phyloP scores from a whole-genome alignment of 2,888 invertebrate genomes.

The Papilio demoleus region DNA sequence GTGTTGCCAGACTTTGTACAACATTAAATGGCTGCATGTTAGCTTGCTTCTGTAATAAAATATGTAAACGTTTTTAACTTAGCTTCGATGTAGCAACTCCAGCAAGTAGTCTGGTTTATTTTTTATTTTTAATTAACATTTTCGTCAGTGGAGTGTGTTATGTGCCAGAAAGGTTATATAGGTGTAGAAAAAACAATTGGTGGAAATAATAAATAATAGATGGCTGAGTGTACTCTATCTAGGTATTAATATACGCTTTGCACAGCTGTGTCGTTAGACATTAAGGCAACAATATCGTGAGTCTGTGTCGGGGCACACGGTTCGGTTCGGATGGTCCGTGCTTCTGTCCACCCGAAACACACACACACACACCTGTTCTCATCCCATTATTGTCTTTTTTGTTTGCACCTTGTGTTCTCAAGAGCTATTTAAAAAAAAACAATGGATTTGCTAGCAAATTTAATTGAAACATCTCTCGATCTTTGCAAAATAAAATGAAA shows the following conservation, averaged over 20 bases:
- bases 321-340: conserved; percentile 71
- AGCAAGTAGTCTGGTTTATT: conserved; percentile 33
- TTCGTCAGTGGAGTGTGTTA: conserved; percentile 26
- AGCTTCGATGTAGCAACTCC: conserved; percentile 37
- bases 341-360: conserved; percentile 77
- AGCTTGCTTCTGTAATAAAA: conserved; percentile 41
- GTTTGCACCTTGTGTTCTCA: conserved; percentile 60
- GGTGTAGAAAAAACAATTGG: conserved; percentile 30
- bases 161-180: background rate
- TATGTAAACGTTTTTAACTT: conserved; percentile 30
- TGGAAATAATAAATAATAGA: conserved; percentile 33
- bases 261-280: conserved; percentile 55
- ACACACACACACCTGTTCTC: conserved; percentile 59
- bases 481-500: conserved; percentile 4
- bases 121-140: conserved; percentile 28
- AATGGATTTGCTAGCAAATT: conserved; percentile 55
- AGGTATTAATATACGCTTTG: conserved; percentile 42
- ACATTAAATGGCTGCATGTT: conserved; percentile 38
- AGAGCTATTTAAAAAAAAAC: conserved; percentile 67
- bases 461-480: conserved; percentile 41
- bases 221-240: conserved; percentile 39
- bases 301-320: conserved; percentile 68
- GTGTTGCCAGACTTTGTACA: conserved; percentile 34
- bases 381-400: conserved; percentile 52
- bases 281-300: conserved; percentile 52